These are phyloP conservation scores for Ichneumon xanthorius DNA, from an alignment of 2,888 invertebrate genomes.

Conservation along the genomic window DNA sequence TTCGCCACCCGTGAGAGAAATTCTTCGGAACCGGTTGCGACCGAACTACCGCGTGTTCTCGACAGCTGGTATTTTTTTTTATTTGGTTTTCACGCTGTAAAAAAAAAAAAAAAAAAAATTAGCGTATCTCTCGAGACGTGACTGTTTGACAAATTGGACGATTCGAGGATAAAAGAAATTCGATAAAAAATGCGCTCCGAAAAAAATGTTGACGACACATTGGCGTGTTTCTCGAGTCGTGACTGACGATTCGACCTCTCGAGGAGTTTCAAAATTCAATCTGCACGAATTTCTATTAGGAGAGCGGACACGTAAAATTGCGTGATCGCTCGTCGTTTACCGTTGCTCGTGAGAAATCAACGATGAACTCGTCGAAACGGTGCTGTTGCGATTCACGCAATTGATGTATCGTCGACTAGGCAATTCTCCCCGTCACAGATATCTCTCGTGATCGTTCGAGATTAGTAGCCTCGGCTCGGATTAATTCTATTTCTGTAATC, in stretches of 20 bases:
- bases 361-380: constrained; percentile 34
- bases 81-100: not conserved
- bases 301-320: constrained; percentile 27
- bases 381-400: constrained; percentile 57
- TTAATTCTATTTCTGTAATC: constrained; percentile 67
- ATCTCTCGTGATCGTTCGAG: constrained; percentile 43
- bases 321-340: constrained; percentile 53
- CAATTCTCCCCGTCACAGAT: constrained; percentile 45
- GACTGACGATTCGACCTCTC: constrained; percentile 21
- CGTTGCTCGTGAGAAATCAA: constrained; percentile 32
- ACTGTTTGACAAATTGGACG: constrained; percentile 3
- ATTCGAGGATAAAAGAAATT: not conserved
- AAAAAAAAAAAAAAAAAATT: constrained; percentile 1
- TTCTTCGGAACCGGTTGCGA: constrained; percentile 32
- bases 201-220: too few species aligned
- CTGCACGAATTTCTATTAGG: constrained; percentile 43
- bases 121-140: constrained; percentile 36
- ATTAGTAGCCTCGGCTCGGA: constrained; percentile 31
- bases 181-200: not conserved
- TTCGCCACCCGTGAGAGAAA: constrained; percentile 11
- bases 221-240: not conserved
- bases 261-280: constrained; percentile 41
- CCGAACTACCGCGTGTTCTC: not conserved
- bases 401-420: constrained; percentile 45
- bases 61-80: not conserved